These are phyloP conservation scores for Laodelphax striatellus DNA, from an alignment of 1,140 invertebrate species.

Conservation along the genomic window DNA sequence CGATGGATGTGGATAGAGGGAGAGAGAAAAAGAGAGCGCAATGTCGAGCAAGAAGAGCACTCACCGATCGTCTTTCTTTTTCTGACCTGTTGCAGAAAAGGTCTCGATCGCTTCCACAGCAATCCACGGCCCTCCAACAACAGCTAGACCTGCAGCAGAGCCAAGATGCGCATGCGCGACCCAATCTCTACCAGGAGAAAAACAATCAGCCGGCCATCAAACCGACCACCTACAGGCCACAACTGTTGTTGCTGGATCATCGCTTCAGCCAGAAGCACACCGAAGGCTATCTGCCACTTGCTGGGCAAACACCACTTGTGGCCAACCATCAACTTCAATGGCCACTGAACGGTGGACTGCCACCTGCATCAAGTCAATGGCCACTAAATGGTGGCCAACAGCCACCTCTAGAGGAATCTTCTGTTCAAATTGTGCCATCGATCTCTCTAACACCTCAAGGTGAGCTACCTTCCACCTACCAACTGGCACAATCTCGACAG, in stretches of 20 bases:
- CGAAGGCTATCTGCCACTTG: slow-evolving; percentile 8
- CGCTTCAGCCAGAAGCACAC: slow-evolving; percentile 11
- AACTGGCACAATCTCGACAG: too few species aligned
- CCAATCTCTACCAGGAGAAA: slow-evolving; percentile 14
- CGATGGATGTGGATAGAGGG: neutral
- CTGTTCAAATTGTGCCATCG: slow-evolving; percentile 17
- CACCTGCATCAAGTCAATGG: neutral
- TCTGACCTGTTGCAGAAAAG: slow-evolving; percentile 26
- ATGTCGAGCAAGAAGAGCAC: neutral
- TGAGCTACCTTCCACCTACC: neutral
- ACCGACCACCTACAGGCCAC: slow-evolving; percentile 22
- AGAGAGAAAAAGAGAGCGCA: neutral
- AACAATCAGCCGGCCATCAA: slow-evolving; percentile 15
- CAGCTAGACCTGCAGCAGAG: slow-evolving; percentile 16
- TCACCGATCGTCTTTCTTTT: slow-evolving; percentile 14
- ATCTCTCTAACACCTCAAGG: slow-evolving; percentile 9
- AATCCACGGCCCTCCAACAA: slow-evolving; percentile 11
- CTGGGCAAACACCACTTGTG: neutral
- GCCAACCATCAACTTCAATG: neutral
- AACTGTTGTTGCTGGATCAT: slow-evolving; percentile 3
- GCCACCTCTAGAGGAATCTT: neutral
- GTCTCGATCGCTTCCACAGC: slow-evolving; percentile 19
- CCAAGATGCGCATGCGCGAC: slow-evolving; percentile 1
- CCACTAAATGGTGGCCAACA: neutral
- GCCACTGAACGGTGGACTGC: neutral